Evolutionary conservation across 1,140 invertebrate genomes (phyloP).

Genomic region (Dendroctonus valens): DNA sequence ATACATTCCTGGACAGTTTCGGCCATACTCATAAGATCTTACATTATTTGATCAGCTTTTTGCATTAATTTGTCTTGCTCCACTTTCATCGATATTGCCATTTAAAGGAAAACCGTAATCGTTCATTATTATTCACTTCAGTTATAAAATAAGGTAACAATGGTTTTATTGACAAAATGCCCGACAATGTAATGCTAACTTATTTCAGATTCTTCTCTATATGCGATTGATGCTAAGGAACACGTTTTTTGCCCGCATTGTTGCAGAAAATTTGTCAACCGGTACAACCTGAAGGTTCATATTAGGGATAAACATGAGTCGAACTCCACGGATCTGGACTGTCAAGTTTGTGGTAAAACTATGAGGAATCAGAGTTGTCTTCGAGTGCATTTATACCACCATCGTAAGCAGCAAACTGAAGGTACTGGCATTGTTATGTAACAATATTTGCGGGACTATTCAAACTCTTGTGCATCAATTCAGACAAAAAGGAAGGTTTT

Average conservation of each 20-base stretch:
- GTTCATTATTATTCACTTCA: too few relatives aligned
- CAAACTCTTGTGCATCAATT: too few relatives aligned
- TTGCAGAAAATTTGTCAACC: conserved; percentile 60
- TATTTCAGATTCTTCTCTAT: conserved; percentile 30
- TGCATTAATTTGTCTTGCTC: too few relatives aligned
- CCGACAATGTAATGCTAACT: conserved; percentile 42
- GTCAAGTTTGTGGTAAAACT: conserved; percentile 58
- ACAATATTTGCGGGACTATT: too few relatives aligned
- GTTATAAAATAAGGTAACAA: too few relatives aligned
- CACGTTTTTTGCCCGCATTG: conserved; percentile 60
- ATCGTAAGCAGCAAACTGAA: conserved; percentile 54
- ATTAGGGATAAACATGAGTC: conserved; percentile 59
- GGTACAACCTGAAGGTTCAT: conserved; percentile 62
- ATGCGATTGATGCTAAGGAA: conserved; percentile 50
- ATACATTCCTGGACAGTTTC: too few relatives aligned
- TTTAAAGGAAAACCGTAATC: too few relatives aligned
- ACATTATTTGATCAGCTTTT: conserved; percentile 40
- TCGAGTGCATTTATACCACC: conserved; percentile 60
- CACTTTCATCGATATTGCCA: too few relatives aligned
- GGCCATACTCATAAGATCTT: too few relatives aligned
- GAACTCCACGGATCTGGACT: conserved; percentile 53
- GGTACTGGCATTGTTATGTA: conserved; percentile 13
- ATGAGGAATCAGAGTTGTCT: conserved; percentile 60
- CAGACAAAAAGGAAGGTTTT: too few relatives aligned
- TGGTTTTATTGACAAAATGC: conserved; percentile 47